Percentiles rank a stretch among this genome's conserved stretches.
phyloP scores from a whole-genome alignment of 2,113 vertebrate genomes.

The Aptenodytes forsteri region DNA sequence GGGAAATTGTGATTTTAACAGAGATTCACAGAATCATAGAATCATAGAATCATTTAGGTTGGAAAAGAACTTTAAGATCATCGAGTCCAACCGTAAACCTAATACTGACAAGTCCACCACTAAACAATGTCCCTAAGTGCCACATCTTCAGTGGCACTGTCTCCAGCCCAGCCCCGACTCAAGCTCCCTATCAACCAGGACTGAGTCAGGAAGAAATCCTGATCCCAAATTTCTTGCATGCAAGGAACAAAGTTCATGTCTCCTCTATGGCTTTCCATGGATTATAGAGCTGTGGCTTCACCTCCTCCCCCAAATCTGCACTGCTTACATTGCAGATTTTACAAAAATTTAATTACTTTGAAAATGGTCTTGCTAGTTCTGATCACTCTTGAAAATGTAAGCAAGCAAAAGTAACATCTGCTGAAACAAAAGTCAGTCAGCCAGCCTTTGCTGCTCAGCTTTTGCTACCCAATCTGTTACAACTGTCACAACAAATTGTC shows the following conservation, averaged over 20 bases:
- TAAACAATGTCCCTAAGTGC: too few species aligned
- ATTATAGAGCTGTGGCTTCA: not conserved
- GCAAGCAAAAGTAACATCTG: not conserved
- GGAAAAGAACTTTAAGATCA: too few species aligned
- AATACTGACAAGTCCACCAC: too few species aligned
- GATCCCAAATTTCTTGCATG: not conserved
- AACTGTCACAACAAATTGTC: not conserved
- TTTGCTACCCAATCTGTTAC: not conserved
- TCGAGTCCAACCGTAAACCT: too few species aligned
- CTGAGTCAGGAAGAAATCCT: not conserved
- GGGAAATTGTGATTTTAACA: not conserved
- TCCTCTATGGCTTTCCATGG: not conserved
- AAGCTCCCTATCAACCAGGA: not conserved
- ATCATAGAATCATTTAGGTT: too few species aligned
- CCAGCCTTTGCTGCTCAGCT: not conserved
- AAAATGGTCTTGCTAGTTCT: not conserved
- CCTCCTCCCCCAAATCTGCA: not conserved
- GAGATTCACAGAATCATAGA: too few species aligned
- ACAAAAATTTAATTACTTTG: not conserved
- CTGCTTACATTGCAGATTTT: not conserved
- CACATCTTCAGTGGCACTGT: not conserved
- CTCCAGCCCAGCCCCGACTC: rapidly evolving
- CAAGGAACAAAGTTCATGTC: not conserved
- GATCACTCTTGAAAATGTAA: not conserved
- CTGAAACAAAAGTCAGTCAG: not conserved